These are phyloP conservation scores for Prolemur simus DNA, from an alignment of 2,113 vertebrate species.

Conservation along the genomic window DNA sequence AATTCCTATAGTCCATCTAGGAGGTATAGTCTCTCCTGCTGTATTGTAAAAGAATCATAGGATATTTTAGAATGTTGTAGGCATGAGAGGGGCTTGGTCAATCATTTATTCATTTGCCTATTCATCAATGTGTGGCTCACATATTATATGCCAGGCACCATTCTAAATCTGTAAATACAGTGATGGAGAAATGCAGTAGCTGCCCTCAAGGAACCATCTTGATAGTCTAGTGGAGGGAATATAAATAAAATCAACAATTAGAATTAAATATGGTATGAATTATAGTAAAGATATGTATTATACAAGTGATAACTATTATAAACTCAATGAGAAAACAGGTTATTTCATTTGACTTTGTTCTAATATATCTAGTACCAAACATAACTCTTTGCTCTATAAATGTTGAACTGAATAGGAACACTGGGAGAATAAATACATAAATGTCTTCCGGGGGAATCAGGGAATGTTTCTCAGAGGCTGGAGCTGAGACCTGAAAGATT, in stretches of 20 bases:
- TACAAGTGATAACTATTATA: neutral
- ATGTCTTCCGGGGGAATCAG: neutral
- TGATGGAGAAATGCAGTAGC: neutral
- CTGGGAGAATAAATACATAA: neutral
- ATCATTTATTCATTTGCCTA: neutral
- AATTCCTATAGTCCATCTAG: neutral
- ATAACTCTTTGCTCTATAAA: neutral
- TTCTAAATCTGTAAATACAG: neutral
- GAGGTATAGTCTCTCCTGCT: neutral
- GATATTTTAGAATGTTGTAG: neutral
- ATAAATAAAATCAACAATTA: slow-evolving; percentile 6
- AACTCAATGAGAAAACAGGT: neutral
- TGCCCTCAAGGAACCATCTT: neutral
- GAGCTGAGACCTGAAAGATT: neutral
- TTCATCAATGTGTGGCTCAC: neutral
- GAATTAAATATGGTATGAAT: neutral
- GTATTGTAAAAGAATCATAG: neutral
- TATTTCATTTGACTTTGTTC: neutral
- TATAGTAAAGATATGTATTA: neutral
- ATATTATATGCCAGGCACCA: neutral
- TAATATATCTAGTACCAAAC: neutral
- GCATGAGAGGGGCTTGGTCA: neutral
- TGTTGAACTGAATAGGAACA: neutral
- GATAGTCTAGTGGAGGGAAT: neutral
- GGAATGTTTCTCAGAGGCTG: neutral